Base-by-base conservation (phyloP, 2,113 vertebrate species). In the Prunella himalayana region DNA sequence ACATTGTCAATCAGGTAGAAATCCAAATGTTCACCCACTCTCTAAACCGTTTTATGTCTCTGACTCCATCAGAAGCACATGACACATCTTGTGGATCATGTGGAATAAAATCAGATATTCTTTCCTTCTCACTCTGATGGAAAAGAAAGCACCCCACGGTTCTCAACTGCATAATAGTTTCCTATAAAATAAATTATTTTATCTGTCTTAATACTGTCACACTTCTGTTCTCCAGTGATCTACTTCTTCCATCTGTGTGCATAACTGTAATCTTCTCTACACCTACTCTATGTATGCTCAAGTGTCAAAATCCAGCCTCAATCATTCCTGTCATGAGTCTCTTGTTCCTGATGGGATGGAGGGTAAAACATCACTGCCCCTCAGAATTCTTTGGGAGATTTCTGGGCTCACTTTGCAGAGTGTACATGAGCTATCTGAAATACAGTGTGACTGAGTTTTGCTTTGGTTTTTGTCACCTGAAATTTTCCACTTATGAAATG, bases 151-250 rank as follows among this genome's bases (percentile, higher is more conserved):
- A 59, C 82, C 76, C 78, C 85, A 68, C 61, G 37, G 75, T 86
- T 95, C 86, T 90, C 75, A 95, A 78, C 81, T 85, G 61, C 49
- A 35, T 93, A 96, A 95, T 96, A 30, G 19, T 71, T 96, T 96
- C 80, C 94, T 92, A 88, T 80, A 88, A 96, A 95, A 83, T 96
- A 87, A 94, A 96, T 96, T 83, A 83, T 82, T 89, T 96, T 95
- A 68, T 93, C 95, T 97, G 95, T 95, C 94, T 95, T 96, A 93
- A 96, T 89, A 21, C 88, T 96, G 93, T 96, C 91, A 96, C 63
- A 85, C n/a, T 93, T 81, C 73, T 90, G 65, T 95, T 91, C 92
- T 94, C 88, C 80, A 90, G 93, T 84, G 88, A 94, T 90, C 92
- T 93, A 39, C 88, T 96, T 86, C 76, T 95, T 49, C 94, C 95